phyloP scores from a whole-genome alignment of 35 echinoderm and acorn worm genomes.

The Apostichopus parvimensis region DNA sequence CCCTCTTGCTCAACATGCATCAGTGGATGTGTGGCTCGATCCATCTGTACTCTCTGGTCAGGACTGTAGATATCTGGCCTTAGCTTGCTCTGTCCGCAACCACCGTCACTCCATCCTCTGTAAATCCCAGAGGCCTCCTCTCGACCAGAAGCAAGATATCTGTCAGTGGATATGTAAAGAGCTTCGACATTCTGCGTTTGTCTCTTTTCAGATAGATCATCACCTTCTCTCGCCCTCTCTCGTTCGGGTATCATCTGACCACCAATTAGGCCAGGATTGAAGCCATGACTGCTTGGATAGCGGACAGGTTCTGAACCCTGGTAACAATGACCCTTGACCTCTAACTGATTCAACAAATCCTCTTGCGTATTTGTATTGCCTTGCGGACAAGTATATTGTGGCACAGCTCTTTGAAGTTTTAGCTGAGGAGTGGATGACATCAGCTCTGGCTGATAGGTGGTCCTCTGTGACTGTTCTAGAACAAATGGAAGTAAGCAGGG shows the following conservation, averaged over 20 bases:
- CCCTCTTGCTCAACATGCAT: background rate
- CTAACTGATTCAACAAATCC: background rate
- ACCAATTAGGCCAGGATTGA: background rate
- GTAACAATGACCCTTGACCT: background rate
- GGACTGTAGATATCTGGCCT: background rate
- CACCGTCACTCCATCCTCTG: background rate
- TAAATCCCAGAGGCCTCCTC: background rate
- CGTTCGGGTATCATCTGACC: slow-evolving; percentile 20
- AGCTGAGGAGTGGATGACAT: background rate
- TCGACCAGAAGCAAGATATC: background rate
- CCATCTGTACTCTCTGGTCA: background rate
- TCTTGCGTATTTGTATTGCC: background rate
- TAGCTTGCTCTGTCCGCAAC: background rate
- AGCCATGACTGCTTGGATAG: background rate
- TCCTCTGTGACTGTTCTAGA: background rate
- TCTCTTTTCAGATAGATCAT: background rate
- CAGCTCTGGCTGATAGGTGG: slow-evolving; percentile 2
- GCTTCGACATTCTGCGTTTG: background rate
- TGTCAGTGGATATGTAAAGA: background rate
- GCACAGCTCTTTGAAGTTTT: background rate
- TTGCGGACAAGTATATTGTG: background rate
- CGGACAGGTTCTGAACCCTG: background rate
- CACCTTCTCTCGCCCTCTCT: background rate
- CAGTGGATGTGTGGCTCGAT: background rate
- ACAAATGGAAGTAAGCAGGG: background rate